Conservation (phyloP, 2,888 invertebrate species). For the Pilophorus perplexus region DNA sequence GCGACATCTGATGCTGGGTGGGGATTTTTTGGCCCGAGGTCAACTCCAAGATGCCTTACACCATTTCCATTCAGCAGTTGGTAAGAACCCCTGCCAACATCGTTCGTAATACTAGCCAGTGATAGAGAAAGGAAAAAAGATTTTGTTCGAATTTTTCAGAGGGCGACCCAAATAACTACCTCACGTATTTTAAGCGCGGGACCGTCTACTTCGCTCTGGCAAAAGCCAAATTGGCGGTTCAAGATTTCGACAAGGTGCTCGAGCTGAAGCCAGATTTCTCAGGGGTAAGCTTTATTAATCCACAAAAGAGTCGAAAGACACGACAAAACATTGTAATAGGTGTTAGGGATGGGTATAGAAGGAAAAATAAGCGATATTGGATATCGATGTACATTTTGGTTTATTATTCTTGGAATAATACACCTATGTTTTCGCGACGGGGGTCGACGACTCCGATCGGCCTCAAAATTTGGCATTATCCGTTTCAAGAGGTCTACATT, state of each 20-base stretch:
- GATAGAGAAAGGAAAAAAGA: not conserved
- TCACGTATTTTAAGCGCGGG: constrained; percentile 93
- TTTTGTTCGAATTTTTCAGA: constrained; percentile 61
- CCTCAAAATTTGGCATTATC: too few species aligned
- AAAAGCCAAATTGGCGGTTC: constrained; percentile 90
- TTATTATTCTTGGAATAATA: too few species aligned
- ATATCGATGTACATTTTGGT: too few species aligned
- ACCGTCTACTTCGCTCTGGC: constrained; percentile 95
- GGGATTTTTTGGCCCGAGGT: constrained; percentile 84
- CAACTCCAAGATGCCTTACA: constrained; percentile 93
- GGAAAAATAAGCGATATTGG: too few species aligned
- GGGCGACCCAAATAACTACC: constrained; percentile 91
- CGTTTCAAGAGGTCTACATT: too few species aligned
- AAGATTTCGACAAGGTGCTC: constrained; percentile 86
- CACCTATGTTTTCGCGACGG: too few species aligned
- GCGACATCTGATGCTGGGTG: constrained; percentile 90
- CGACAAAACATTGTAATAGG: too few species aligned
- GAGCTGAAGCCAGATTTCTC: constrained; percentile 89
- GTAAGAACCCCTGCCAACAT: constrained; percentile 64
- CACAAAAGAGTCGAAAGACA: too few species aligned
- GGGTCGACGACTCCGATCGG: too few species aligned
- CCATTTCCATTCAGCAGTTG: constrained; percentile 97
- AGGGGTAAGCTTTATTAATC: constrained; percentile 77
- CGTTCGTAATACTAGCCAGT: too few species aligned
- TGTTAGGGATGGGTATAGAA: too few species aligned